Conservation (phyloP, 2,113 vertebrate genomes). For the Lasiurus borealis region DNA sequence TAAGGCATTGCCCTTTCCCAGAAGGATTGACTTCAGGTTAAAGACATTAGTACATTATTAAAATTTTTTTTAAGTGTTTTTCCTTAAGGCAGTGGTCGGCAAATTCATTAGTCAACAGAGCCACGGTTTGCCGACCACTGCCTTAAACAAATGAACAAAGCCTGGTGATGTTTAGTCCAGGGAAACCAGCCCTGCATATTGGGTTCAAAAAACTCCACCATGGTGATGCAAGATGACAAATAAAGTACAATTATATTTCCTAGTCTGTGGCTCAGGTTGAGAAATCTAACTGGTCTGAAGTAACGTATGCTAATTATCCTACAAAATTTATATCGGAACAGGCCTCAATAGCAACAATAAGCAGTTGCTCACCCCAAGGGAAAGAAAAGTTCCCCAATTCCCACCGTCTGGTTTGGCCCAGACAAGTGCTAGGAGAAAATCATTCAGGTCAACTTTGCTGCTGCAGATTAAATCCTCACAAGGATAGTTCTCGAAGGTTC, state of each 20-base stretch:
- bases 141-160: constrained; percentile 13
- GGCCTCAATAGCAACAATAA: not conserved
- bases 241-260: not conserved
- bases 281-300: not conserved
- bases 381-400: not conserved
- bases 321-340: constrained; percentile 1
- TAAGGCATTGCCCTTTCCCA: too few species aligned
- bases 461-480: not conserved
- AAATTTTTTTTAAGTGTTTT: too few species aligned
- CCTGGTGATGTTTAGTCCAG: not conserved
- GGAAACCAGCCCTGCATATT: not conserved
- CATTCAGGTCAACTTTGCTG: not conserved
- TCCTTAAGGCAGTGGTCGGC: too few species aligned
- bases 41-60: too few species aligned
- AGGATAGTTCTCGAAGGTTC: not conserved
- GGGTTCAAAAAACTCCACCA: not conserved
- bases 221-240: not conserved
- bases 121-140: too few species aligned
- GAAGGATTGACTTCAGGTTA: too few species aligned
- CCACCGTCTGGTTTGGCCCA: not conserved
- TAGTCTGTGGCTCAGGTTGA: constrained; percentile 23
- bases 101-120: too few species aligned
- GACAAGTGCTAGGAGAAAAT: not conserved
- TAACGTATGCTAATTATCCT: not conserved
- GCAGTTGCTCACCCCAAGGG: not conserved